Evolutionary conservation across 2,888 invertebrate species (phyloP).

Genomic region (Gymnoscelis rufifasciata): DNA sequence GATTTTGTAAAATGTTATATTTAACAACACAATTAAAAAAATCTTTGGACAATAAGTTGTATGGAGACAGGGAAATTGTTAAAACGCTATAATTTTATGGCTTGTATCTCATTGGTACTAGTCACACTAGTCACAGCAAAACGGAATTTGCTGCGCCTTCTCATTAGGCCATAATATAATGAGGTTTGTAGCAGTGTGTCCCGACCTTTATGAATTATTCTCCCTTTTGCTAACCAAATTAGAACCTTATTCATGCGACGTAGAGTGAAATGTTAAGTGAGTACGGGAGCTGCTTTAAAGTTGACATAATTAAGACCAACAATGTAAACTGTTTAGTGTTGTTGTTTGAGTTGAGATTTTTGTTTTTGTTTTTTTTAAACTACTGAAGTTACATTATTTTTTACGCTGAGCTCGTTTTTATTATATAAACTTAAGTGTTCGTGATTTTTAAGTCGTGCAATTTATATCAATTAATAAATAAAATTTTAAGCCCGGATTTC

Average conservation of each 20-base stretch:
- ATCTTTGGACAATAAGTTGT: no score
- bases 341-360: neutral
- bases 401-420: neutral
- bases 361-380: neutral
- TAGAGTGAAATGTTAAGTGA: constrained; percentile 13
- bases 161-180: constrained; percentile 50
- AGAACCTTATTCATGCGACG: constrained; percentile 19
- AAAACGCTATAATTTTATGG: no score
- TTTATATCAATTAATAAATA: no score
- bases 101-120: constrained; percentile 25
- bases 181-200: constrained; percentile 43
- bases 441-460: neutral
- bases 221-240: constrained; percentile 19
- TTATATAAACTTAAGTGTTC: neutral
- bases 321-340: constrained; percentile 6
- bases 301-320: constrained; percentile 16
- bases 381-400: no score
- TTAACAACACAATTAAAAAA: no score
- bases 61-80: no score
- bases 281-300: constrained; percentile 9
- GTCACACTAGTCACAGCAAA: constrained; percentile 42
- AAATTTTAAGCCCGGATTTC: no score
- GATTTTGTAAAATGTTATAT: no score
- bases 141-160: constrained; percentile 47
- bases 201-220: constrained; percentile 40